These are phyloP conservation scores for Eulacestoma nigropectus DNA, from an alignment of 2,113 vertebrate genomes.

Conservation along the genomic window DNA sequence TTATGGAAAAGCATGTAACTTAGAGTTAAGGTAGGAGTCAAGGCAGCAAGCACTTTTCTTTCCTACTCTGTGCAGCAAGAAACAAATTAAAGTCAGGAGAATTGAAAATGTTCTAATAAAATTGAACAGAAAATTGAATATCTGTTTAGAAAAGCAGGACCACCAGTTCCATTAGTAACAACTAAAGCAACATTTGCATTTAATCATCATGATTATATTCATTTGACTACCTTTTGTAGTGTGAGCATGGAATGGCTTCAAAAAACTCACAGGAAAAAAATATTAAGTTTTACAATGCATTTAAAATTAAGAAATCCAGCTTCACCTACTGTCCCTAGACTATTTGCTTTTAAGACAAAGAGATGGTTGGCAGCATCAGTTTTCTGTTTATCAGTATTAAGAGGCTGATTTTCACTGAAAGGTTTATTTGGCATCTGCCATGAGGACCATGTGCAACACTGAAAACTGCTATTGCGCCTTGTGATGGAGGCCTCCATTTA, in stretches of 20 bases:
- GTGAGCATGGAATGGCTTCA: neutral
- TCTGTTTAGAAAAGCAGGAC: neutral
- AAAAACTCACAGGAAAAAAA: neutral
- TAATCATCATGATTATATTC: neutral
- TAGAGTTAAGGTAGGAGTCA: conserved; percentile 17
- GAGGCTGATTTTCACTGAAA: neutral
- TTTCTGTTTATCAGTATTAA: neutral
- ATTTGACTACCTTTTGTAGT: neutral
- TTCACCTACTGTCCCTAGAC: neutral
- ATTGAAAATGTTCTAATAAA: conserved; percentile 1
- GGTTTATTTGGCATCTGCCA: neutral
- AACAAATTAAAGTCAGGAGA: neutral
- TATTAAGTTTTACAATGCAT: neutral
- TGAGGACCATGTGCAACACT: neutral
- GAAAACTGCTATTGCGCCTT: neutral
- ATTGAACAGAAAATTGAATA: neutral
- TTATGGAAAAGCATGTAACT: neutral
- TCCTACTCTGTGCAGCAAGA: neutral
- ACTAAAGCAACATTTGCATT: neutral
- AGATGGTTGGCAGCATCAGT: neutral
- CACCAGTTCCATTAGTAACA: neutral
- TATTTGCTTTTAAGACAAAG: neutral
- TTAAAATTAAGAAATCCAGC: neutral
- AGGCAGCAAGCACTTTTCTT: conserved; percentile 14
- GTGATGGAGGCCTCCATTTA: neutral